Percentiles rank a stretch among this genome's conserved stretches.
Conservation (phyloP, 2,888 invertebrate genomes). For the Spisula solida region DNA sequence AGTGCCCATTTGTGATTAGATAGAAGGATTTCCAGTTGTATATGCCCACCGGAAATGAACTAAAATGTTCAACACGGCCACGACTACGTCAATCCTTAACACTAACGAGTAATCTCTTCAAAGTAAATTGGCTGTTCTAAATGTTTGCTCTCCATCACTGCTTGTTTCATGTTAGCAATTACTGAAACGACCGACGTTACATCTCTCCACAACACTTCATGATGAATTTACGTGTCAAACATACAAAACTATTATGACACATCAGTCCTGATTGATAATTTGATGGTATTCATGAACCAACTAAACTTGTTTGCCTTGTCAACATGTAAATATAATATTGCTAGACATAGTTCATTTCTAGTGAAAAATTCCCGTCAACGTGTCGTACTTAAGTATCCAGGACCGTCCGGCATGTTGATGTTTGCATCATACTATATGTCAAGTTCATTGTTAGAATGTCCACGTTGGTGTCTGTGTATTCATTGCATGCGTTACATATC, state of each 20-base stretch:
- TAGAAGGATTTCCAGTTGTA: too few species aligned
- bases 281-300: background rate
- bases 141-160: background rate
- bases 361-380: background rate
- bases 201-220: background rate
- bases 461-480: background rate
- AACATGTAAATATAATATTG: background rate
- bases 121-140: too few species aligned
- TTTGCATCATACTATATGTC: background rate
- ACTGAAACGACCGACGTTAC: background rate
- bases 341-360: background rate
- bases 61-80: too few species aligned
- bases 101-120: too few species aligned
- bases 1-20: too few species aligned
- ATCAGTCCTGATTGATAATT: background rate
- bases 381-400: background rate
- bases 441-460: background rate
- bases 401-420: background rate
- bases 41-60: too few species aligned
- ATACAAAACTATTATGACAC: background rate
- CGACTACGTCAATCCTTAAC: too few species aligned
- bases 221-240: conserved; percentile 2
- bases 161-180: background rate
- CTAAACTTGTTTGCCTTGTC: background rate
- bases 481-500: background rate